Evolutionary conservation across 2,113 vertebrate genomes (phyloP).

Genomic region (Pogona vitticeps): DNA sequence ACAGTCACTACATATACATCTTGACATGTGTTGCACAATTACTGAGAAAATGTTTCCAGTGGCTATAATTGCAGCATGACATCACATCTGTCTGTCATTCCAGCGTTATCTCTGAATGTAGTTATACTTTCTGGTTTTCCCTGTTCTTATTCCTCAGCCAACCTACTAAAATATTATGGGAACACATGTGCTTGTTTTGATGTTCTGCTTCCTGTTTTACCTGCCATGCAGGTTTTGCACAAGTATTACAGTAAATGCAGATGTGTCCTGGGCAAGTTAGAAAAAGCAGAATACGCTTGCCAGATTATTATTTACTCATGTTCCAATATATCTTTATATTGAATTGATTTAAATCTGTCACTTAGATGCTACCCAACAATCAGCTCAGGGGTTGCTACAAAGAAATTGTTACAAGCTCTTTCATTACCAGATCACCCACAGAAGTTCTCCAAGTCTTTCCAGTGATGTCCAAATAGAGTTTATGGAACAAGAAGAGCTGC

Average conservation of each 20-base stretch:
- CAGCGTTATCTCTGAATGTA: conserved; percentile 62
- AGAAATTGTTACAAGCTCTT: conserved; percentile 58
- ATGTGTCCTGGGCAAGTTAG: conserved; percentile 62
- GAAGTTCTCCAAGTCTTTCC: conserved; percentile 27
- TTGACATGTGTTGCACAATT: conserved; percentile 66
- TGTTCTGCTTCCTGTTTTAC: conserved; percentile 63
- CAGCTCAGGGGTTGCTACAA: conserved; percentile 53
- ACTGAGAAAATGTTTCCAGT: conserved; percentile 69
- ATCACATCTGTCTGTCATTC: conserved; percentile 70
- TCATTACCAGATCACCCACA: conserved; percentile 60
- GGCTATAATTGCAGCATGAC: conserved; percentile 68
- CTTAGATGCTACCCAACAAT: conserved; percentile 59
- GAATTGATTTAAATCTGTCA: conserved; percentile 66
- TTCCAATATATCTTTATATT: conserved; percentile 63
- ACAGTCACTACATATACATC: conserved; percentile 58
- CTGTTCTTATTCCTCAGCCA: conserved; percentile 39
- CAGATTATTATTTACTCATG: conserved; percentile 62
- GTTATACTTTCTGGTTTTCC: conserved; percentile 66
- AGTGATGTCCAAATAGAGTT: conserved; percentile 46
- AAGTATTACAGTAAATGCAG: conserved; percentile 66
- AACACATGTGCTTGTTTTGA: conserved; percentile 67
- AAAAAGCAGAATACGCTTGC: conserved; percentile 61
- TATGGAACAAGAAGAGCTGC: conserved; percentile 48
- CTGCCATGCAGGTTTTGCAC: conserved; percentile 68
- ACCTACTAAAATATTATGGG: conserved; percentile 69